Base-by-base conservation (phyloP, 2,888 invertebrate species). In the Pelosia muscerda region DNA sequence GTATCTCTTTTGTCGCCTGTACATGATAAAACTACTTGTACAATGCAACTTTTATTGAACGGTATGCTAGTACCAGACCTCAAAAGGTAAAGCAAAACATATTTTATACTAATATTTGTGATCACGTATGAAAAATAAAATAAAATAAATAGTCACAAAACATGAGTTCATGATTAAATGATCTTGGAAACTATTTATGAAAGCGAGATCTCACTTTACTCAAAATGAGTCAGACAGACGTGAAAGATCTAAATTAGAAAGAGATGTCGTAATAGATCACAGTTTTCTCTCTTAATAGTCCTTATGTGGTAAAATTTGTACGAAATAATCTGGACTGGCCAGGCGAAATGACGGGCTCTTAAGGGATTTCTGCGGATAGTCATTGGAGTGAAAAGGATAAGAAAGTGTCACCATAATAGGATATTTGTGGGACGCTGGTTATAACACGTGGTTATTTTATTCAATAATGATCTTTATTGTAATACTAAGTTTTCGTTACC, bases 331-430 rank as follows among this genome's bases (percentile, higher is more conserved):
- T 58, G 34, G 22, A 34, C 34, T 58, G 23, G 13, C 58, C 31
- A 34, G 10, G 15, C 22, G 13, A 58, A 57, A 59, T 15, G 34
- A 23, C 34, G 23, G 34, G 19, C 28, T 69, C 56, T 71, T 67
- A 61, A 63, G 60, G 68, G 77, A 74, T 79, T 70, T 77, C 49
- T 58, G 55, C 23, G 42, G 63, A 70, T 76, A 64, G 74, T 72
- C 72, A 69, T 63, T 68, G 66, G 49, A 62, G 42, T 65, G 68
- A 72, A 74, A 72, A 65, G 28, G 42, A 63, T 53, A 38, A 53
- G 60, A 69, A 69, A 68, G 59, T 71, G 63, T 68, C 65, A 63
- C 65, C 57, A 54, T 62, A 69, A 69, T 77, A 28, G n/a, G 49
- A 49, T 49, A 49, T 49, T 49, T 49, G 49, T 49, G n/a, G 49